A percentile compares a stretch with the other conserved stretches of the same genome.
These are phyloP conservation scores for Neolamprologus cancellatus DNA, from an alignment of 2,113 vertebrate species.

Conservation along the genomic window DNA sequence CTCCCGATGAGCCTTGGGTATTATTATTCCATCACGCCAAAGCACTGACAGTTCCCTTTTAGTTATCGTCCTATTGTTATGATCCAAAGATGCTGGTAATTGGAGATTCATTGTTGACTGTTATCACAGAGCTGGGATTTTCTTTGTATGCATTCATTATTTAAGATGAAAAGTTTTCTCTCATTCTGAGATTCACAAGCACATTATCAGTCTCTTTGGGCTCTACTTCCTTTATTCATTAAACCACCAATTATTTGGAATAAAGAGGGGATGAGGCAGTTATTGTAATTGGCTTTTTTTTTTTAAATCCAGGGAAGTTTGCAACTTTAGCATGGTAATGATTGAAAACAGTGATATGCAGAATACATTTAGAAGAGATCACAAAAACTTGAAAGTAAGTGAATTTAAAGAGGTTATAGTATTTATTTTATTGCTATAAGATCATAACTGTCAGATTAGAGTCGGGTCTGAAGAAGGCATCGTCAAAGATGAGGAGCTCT, in stretches of 20 bases:
- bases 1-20: conserved; percentile 11
- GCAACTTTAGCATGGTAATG: neutral
- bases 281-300: neutral
- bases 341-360: neutral
- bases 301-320: neutral
- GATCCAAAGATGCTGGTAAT: conserved; percentile 43
- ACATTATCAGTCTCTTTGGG: conserved; percentile 3
- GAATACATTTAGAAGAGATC: neutral
- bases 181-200: neutral
- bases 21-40: conserved; percentile 38
- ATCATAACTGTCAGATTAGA: neutral
- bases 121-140: conserved; percentile 21
- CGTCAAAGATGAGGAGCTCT: neutral
- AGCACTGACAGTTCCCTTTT: conserved; percentile 38
- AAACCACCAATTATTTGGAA: neutral
- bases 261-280: neutral
- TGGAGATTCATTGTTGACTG: conserved; percentile 50
- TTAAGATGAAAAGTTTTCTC: conserved; percentile 23
- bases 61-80: conserved; percentile 46
- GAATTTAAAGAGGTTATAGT: neutral
- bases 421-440: neutral
- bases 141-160: conserved; percentile 37
- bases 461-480: neutral
- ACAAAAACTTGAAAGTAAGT: neutral
- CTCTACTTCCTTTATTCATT: neutral